These are phyloP conservation scores for Chiloscyllium plagiosum DNA, from an alignment of 2,113 vertebrate genomes.

Conservation along the genomic window DNA sequence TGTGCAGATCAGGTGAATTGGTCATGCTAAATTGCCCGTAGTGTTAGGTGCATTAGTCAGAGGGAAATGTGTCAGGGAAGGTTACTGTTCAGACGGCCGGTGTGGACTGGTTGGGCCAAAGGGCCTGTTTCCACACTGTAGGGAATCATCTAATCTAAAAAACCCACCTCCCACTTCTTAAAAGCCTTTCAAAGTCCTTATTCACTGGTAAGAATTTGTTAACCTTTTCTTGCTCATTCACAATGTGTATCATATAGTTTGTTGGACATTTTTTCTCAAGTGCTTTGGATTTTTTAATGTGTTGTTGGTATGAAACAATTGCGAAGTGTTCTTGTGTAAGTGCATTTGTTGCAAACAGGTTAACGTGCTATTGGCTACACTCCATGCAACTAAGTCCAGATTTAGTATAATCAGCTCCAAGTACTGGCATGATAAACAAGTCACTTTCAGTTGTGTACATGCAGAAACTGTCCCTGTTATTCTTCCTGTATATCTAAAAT, in stretches of 20 bases:
- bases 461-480: not conserved
- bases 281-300: not conserved
- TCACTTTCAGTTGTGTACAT: not conserved
- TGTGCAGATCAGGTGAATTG: too few species aligned
- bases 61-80: too few species aligned
- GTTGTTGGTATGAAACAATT: not conserved
- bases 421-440: not conserved
- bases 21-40: too few species aligned
- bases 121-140: too few species aligned
- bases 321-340: not conserved
- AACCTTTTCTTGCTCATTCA: not conserved
- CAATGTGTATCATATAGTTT: not conserved
- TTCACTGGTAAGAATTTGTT: not conserved
- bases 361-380: not conserved
- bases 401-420: not conserved
- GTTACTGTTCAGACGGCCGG: too few species aligned
- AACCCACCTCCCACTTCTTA: not conserved
- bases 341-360: not conserved
- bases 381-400: not conserved
- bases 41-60: too few species aligned
- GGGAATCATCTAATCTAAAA: too few species aligned
- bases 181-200: not conserved
- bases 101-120: too few species aligned
- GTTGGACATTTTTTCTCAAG: not conserved
- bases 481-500: not conserved